phyloP scores from a whole-genome alignment of 2,113 vertebrate genomes.

The Elachura formosa region DNA sequence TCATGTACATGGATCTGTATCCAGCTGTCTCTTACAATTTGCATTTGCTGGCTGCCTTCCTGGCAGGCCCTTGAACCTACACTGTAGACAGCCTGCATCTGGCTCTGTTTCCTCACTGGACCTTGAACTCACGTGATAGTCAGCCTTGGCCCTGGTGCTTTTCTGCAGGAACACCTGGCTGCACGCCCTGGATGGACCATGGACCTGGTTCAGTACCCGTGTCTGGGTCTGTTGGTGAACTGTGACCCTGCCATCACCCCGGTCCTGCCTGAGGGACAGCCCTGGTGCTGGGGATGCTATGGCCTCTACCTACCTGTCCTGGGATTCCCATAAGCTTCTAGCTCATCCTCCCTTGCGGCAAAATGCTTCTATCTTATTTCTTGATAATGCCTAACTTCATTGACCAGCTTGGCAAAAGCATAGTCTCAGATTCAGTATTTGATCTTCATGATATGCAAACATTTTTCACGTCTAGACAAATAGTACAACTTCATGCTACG shows the following conservation, averaged over 20 bases:
- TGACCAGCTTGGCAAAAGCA: not conserved
- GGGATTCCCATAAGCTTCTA: not conserved
- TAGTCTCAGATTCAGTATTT: not conserved
- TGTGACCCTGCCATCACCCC: not conserved
- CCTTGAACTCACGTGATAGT: not conserved
- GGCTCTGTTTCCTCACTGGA: not conserved
- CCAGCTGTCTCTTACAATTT: not conserved
- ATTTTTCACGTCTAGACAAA: not conserved
- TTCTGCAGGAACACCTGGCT: not conserved
- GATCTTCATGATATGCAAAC: not conserved
- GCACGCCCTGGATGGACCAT: not conserved
- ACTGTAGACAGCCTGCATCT: not conserved
- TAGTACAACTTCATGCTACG: not conserved
- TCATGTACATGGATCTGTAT: fast-evolving
- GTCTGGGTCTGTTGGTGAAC: not conserved
- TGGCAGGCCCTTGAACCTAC: not conserved
- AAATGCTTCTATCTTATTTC: not conserved
- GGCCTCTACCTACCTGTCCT: not conserved
- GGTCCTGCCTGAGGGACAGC: not conserved
- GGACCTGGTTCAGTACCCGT: not conserved
- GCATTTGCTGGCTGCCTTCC: not conserved
- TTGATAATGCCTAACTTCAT: not conserved
- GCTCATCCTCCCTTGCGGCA: not conserved
- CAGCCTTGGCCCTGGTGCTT: not conserved
- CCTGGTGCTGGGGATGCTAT: not conserved